phyloP scores from a whole-genome alignment of 2,888 invertebrate genomes.

The Noctua janthina region DNA sequence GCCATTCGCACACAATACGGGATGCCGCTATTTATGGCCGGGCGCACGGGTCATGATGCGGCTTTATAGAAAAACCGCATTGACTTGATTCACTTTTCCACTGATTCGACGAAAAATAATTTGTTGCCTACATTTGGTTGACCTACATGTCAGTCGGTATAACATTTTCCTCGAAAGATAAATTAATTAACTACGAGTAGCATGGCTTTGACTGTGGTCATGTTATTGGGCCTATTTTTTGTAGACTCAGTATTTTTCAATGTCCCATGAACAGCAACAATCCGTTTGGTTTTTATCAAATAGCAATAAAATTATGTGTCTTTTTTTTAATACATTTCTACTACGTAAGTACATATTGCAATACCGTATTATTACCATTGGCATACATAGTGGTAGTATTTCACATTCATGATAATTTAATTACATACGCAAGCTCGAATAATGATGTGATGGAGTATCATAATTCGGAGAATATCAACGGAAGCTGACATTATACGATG shows the following conservation, averaged over 20 bases:
- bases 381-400: not conserved
- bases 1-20: constrained; percentile 30
- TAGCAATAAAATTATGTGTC: not conserved
- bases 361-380: not conserved
- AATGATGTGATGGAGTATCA: not conserved
- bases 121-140: not conserved
- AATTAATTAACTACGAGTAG: not conserved
- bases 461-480: not conserved
- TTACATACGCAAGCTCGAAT: not conserved
- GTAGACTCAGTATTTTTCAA: not conserved
- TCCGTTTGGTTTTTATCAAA: not conserved
- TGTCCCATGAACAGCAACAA: not conserved
- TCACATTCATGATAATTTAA: not conserved
- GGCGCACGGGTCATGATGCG: not conserved
- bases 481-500: not conserved
- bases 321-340: not conserved
- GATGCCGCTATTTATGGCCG: constrained; percentile 42
- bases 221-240: not conserved
- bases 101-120: constrained; percentile 1
- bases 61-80: constrained; percentile 22
- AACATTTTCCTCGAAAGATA: not conserved
- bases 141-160: not conserved
- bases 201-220: not conserved
- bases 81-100: constrained; percentile 18
- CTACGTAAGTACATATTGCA: not conserved